These are phyloP conservation scores for Enteromius afrohamiltoni DNA, from an alignment of 2,797 vertebrate genomes.

Conservation along the genomic window DNA sequence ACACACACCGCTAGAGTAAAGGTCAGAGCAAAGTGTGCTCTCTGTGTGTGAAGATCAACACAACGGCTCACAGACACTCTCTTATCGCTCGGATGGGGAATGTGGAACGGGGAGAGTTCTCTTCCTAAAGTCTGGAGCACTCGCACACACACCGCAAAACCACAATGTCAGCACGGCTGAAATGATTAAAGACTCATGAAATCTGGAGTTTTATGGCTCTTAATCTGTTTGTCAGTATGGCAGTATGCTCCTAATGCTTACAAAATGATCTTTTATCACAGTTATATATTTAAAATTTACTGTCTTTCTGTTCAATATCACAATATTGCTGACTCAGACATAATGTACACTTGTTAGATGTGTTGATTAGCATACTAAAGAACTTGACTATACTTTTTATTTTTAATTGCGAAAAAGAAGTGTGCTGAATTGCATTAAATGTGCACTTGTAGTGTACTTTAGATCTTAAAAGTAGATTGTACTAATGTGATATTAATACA, in stretches of 20 bases:
- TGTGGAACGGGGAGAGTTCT: conserved; percentile 64
- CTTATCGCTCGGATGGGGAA: conserved; percentile 77
- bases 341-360: neutral
- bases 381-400: neutral
- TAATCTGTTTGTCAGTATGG: neutral
- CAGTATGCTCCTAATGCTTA: neutral
- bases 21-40: conserved; percentile 57
- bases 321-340: neutral
- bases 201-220: neutral
- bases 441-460: neutral
- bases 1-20: conserved; percentile 42
- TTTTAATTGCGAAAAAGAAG: no score
- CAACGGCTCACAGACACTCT: conserved; percentile 58
- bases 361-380: neutral
- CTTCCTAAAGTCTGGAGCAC: conserved; percentile 56
- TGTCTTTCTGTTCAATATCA: neutral
- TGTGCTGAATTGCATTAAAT: neutral
- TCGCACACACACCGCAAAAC: conserved; percentile 16
- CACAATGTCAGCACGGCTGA: conserved; percentile 6
- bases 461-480: no score
- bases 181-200: conserved; percentile 8
- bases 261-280: neutral
- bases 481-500: no score
- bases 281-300: neutral
- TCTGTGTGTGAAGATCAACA: conserved; percentile 63